Base-by-base conservation (phyloP, 2,797 vertebrate genomes). In the Aselliscus stoliczkanus region DNA sequence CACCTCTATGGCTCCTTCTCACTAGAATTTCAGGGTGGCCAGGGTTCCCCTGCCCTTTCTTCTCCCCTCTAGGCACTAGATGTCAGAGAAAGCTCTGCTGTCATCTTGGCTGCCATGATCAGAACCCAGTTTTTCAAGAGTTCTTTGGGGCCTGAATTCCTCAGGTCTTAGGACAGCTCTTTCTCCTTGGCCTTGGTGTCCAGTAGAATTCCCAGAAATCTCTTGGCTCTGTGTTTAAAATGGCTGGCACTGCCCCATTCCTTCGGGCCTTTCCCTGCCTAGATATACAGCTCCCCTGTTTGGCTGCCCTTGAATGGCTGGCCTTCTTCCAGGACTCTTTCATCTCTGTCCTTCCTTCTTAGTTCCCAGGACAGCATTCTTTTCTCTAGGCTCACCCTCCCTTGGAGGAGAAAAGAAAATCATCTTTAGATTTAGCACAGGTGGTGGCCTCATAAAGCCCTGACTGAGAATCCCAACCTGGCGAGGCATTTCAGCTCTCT, bases 121-220 rank as follows among this genome's bases (percentile, higher is more conserved):
- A 11, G 10, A 27, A 34, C 23, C 82, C 50, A 79, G 23, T 6
- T 52, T 39, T 34, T 54, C 31, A 9, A 2, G 23, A 25, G 29
- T 65, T 27, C 39, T 75, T 25, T 2, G 47, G 37, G 76, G 34
- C 56, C 50, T 2, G 8, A n/a, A 67, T 25, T 52, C 56, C 72
- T 88, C 42, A 37, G 11, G 4, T 60, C 39, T 39, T 52, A 23
- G 56, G n/a, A 65, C 25, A 18, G 29, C 69, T 50, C 60, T 60
- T 79, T 60, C 13, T n/a, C 31, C 37, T 42, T 70, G 37, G 42
- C 52, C 37, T 58, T 54, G 69, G 3, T 52, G 34, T 67, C 47
- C 50, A 52, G 77, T 39, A 37, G 39, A 44, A 39, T 84, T 88
- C 23, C 23, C 72, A 85, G 64, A 73, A 76, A 65, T 70, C 34